A percentile compares a stretch with the other conserved stretches of the same genome.
Conservation (phyloP, 2,113 vertebrate species). For the Uria aalge region DNA sequence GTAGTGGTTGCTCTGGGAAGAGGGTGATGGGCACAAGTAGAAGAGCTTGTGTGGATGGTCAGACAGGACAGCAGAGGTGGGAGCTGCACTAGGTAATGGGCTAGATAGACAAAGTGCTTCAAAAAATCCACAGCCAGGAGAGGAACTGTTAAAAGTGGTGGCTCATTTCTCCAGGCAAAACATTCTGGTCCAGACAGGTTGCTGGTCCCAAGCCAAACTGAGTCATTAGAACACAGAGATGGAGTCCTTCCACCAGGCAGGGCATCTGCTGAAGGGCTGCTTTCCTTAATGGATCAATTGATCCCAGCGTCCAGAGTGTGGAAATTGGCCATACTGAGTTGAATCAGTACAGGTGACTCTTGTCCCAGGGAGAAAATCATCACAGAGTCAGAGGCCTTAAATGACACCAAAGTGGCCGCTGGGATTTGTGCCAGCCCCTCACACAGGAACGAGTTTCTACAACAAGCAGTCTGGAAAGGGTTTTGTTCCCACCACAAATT, state of each 20-base stretch:
- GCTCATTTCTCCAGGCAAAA: background rate
- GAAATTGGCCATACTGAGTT: background rate
- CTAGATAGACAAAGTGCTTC: background rate
- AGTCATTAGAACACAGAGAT: background rate
- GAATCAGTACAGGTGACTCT: background rate
- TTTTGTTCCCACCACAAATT: background rate
- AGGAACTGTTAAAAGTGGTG: background rate
- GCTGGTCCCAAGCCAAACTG: background rate
- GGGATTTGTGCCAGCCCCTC: background rate
- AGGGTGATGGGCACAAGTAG: background rate
- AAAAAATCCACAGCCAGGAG: background rate
- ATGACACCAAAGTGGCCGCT: background rate
- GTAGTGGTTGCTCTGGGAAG: background rate
- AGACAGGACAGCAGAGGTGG: background rate
- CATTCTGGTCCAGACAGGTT: background rate
- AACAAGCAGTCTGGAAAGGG: background rate
- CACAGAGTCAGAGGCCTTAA: background rate
- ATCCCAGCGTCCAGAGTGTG: background rate
- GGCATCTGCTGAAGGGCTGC: background rate
- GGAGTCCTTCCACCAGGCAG: background rate
- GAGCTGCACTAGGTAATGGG: background rate
- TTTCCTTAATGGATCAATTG: background rate
- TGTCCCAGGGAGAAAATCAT: background rate
- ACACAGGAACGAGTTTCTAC: fast-evolving
- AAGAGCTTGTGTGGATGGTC: background rate